Base-by-base conservation (phyloP, 2,113 vertebrate genomes). In the Aplodontia rufa region DNA sequence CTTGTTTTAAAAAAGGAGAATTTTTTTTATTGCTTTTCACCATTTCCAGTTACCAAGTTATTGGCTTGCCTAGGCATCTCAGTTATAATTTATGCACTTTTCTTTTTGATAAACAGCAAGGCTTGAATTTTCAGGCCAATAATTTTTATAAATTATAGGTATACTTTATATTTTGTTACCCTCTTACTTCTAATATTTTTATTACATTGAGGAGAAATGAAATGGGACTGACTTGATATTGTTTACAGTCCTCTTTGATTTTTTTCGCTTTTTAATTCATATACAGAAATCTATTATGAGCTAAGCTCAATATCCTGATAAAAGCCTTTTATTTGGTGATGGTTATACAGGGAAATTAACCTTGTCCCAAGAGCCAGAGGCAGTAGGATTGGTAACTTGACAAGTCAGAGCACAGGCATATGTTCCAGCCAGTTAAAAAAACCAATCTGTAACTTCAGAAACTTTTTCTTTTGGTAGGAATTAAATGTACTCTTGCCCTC, bases 91-190 rank as follows among this genome's bases (percentile, higher is more conserved):
- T 92, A 66, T 62, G 7, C 0, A 42, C 42, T 81, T 85, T 88
- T 47, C 68, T 80, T 76, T 96, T 81, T 84, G 81, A 96, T 90
- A 74, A 90, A 81, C 91, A 40, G 42, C n/a, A 92, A 90, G n/a
- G 35, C 71, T 90, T 62, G 53, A 88, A 85, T 85, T 95, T 92
- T 85, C n/a, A 95, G 78, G 37, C 47, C 76, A 95, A 69, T 72
- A 68, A 89, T 90, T 96, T 88, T 51, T 90, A 64, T 94, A 90
- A 96, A 88, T 66, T 91, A 40, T 45, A 95, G 66, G 5, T 87
- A 20, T 87, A 62, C 30, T 94, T 94, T 95, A 68, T 95, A 85
- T 49, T 42, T 95, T 87, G 45, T 45, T 76, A 66, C 40, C 19
- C 53, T 91, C 89, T 71, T 81, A 90, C 45, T 76, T 83, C 12